Conservation (phyloP, 2,797 vertebrate species). For the Silurus aristotelis region DNA sequence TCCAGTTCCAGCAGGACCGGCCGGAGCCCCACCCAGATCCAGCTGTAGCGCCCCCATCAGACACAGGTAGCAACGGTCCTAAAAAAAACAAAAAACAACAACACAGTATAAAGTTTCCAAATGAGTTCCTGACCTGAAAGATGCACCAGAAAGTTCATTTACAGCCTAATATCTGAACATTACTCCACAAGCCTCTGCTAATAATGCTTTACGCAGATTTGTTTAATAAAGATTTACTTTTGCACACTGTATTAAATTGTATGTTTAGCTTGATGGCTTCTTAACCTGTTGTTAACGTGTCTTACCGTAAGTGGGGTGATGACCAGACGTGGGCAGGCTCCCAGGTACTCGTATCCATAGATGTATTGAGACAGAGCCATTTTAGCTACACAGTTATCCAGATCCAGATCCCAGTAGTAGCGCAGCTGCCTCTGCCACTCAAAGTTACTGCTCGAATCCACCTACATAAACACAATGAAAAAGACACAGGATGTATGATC, state of each 20-base stretch:
- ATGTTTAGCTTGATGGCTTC: background rate
- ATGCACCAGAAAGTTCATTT: background rate
- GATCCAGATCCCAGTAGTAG: conserved; percentile 84
- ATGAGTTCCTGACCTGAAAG: background rate
- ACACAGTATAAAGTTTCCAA: background rate
- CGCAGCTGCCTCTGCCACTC: conserved; percentile 88
- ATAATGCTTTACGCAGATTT: background rate
- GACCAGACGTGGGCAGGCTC: conserved; percentile 85
- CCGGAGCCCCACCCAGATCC: conserved; percentile 85
- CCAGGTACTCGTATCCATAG: conserved; percentile 87
- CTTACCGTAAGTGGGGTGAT: conserved; percentile 86
- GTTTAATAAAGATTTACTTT: background rate
- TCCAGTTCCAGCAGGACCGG: conserved; percentile 86
- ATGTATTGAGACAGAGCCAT: conserved; percentile 87
- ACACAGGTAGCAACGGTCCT: conserved; percentile 90
- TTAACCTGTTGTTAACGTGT: background rate
- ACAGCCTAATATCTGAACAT: background rate
- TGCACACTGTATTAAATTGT: background rate
- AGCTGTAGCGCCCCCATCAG: conserved; percentile 90
- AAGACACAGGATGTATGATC: background rate
- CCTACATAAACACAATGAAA: conserved; percentile 64
- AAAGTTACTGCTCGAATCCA: conserved; percentile 77
- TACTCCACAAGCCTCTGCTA: background rate
- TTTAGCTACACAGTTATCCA: conserved; percentile 83
- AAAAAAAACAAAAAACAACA: background rate